A percentile compares a stretch with the other conserved stretches of the same genome.
Conservation (phyloP, 2,797 vertebrate species). For the Poeciliopsis turneri region DNA sequence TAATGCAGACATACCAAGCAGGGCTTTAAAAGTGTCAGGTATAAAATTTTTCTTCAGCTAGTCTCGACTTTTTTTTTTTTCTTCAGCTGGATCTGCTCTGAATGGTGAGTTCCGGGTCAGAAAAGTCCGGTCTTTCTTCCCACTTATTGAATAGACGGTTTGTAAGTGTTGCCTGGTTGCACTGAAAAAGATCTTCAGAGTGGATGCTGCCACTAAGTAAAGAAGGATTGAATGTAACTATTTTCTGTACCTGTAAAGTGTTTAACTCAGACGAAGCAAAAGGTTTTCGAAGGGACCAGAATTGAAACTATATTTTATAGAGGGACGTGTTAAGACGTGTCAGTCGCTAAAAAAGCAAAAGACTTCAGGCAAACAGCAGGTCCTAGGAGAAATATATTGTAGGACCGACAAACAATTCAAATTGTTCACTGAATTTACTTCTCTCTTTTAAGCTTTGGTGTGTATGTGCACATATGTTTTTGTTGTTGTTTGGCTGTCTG, state of each 20-base stretch:
- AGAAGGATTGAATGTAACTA: neutral
- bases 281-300: neutral
- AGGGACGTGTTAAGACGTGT: neutral
- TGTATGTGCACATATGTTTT: neutral
- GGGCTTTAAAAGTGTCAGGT: neutral
- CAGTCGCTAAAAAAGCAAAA: neutral
- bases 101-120: neutral
- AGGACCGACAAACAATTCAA: neutral
- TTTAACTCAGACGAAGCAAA: neutral
- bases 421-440: neutral
- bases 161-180: neutral
- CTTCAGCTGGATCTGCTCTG: too few relatives aligned
- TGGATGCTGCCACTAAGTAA: neutral
- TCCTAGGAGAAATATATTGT: neutral
- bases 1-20: slow-evolving; percentile 4
- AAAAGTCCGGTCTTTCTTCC: neutral
- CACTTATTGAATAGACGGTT: neutral
- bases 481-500: slow-evolving; percentile 8
- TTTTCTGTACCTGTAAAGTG: neutral
- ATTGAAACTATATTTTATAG: neutral
- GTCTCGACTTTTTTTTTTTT: too few relatives aligned
- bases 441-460: neutral
- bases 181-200: neutral
- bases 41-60: neutral
- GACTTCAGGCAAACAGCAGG: neutral